Conservation (phyloP, 2,113 vertebrate genomes). For the Ellobius talpinus region DNA sequence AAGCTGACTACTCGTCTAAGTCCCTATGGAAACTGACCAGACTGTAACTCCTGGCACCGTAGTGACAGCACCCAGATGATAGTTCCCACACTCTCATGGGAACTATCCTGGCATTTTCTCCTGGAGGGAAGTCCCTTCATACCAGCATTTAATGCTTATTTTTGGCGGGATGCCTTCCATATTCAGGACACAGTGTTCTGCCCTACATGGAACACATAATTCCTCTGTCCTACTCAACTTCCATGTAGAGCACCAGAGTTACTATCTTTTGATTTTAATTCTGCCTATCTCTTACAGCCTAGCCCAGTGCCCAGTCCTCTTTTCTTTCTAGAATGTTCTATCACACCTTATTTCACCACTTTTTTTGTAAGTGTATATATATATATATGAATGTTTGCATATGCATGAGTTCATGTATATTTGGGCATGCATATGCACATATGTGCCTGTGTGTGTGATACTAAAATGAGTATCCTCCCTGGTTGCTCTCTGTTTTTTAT, state of each 20-base stretch:
- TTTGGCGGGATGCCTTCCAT: not conserved
- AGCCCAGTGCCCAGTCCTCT: not conserved
- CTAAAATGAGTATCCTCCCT: not conserved
- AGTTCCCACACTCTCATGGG: not conserved
- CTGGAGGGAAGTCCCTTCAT: not conserved
- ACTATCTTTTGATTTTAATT: not conserved
- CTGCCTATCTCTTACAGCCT: not conserved
- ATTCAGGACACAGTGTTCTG: not conserved
- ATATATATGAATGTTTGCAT: not conserved
- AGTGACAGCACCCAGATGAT: not conserved
- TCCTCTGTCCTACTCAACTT: not conserved
- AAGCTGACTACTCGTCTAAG: not conserved
- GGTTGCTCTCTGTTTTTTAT: not conserved
- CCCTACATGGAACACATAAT: not conserved
- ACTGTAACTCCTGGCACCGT: not conserved
- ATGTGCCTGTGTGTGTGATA: not conserved
- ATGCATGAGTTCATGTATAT: too few species aligned
- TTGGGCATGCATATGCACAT: not conserved
- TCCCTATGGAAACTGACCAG: not conserved
- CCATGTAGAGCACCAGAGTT: not conserved
- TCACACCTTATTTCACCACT: not conserved
- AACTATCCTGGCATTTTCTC: not conserved
- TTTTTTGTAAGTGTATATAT: not conserved
- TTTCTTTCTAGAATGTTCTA: constrained; percentile 9
- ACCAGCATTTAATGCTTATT: not conserved